Conservation (phyloP, 1,140 invertebrate genomes). For the Drosophila triauraria region DNA sequence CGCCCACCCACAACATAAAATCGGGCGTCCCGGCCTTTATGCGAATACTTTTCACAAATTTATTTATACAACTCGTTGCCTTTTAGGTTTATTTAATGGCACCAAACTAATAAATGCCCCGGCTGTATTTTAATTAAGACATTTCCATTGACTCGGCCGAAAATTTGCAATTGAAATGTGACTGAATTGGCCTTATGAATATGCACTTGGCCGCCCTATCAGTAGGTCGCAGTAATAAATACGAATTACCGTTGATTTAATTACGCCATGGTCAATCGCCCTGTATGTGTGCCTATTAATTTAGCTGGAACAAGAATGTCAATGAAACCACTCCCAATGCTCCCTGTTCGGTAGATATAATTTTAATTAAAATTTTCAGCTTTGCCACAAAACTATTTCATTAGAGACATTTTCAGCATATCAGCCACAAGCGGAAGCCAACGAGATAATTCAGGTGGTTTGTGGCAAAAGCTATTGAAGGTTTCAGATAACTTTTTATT, state of each 20-base stretch:
- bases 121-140: conserved; percentile 58
- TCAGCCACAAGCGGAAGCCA: neutral
- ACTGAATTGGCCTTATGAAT: conserved; percentile 24
- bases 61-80: conserved; percentile 55
- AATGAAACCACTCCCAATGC: conserved; percentile 27
- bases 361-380: conserved; percentile 57
- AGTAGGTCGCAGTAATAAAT: conserved; percentile 33
- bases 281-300: conserved; percentile 21
- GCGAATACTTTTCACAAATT: conserved; percentile 66
- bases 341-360: neutral
- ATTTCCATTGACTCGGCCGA: conserved; percentile 11
- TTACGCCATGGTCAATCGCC: conserved; percentile 13
- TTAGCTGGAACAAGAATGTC: neutral
- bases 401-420: conserved; percentile 39
- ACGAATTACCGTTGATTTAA: conserved; percentile 33
- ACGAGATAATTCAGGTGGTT: neutral
- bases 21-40: conserved; percentile 39
- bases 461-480: neutral
- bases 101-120: conserved; percentile 48
- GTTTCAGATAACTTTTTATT: neutral
- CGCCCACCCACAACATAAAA: conserved; percentile 42
- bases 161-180: conserved; percentile 42
- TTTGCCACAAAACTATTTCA: conserved; percentile 52
- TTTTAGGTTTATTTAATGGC: conserved; percentile 43
- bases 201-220: neutral